Evolutionary conservation across 2,797 vertebrate species (phyloP), one percentile per base, ranked within the genome.

Genomic region (Microhierax caerulescens): DNA sequence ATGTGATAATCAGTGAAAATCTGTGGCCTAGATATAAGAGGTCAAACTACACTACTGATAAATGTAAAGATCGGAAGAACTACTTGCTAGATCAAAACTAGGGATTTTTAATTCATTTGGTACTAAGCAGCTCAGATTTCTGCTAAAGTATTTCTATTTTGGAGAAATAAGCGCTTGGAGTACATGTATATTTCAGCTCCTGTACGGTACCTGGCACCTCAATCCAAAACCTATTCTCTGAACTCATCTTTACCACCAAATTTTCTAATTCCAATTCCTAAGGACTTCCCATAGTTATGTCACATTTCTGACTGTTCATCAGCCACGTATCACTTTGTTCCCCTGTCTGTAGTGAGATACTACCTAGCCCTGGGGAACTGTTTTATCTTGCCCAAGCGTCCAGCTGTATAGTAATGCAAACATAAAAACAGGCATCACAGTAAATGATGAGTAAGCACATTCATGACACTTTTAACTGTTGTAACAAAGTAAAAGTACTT

Each of bases 251-350:
- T 67, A 61, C 39, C 45, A 37, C 7, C 20, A 4, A 27, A n/a
- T 36, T 81, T 90, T 45, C 47, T 61, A 48, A 61, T 69, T 84
- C 41, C 23, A 43, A 6, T 80, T 82, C 57, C 28, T 73, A 53
- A 37, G 28, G 28, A 69, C 14, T 60, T 73, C 51, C 60, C 28
- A 7, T 41, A 65, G n/a, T 51, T 76, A n/a, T 7, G 2, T 63
- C 48, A 50, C 28, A 47, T 83, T 83, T 91, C 54, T 88, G 30
- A 54, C 59, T 93, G 13, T 50, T 81, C 60, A 48, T 36, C 47
- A 47, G 23, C 60, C 3, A 0, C 0, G 0, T 36, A 28, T 25
- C 0, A 0, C 54, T 73, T 78, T 53, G 32, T 61, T 85, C 5
- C 41, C n/a, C 34, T 51, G 20, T 48, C 61, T 92, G 47, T 28